Evolutionary conservation across 2,797 vertebrate species (phyloP), one percentile per base, ranked within the genome.

Genomic region (Macrochelys suwanniensis): DNA sequence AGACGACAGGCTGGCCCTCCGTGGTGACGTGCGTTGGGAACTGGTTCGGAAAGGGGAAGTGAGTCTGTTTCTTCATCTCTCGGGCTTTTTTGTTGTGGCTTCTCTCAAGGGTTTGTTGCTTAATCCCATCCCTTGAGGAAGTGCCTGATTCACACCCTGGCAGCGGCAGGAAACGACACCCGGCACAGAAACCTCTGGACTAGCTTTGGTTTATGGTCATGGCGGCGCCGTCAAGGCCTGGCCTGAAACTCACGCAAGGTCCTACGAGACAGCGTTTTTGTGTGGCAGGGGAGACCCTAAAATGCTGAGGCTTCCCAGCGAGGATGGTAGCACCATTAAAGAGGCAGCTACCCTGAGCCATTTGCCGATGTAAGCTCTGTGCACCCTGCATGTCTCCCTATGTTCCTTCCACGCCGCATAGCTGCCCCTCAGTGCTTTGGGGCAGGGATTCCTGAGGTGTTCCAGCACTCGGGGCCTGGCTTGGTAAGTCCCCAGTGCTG

Each of bases 11-110:
- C 11, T 99, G 99, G 99, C 99, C 99, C 0, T 98, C 99, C 0
- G 99, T 99, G 1, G 99, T 99, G 92, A 98, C 99, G 0, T 99
- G 99, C 0, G 98, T 99, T 0, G 99, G 99, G 47, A 99, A 99
- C 98, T 99, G 99, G 99, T 99, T 99, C 8, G 99, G 99, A 96
- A 99, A 99, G 97, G 99, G 99, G 97, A 99, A 99, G 99, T 99
- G 96, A 99, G 99, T 98, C 49, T 88, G 53, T 42, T 68, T 80
- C 86, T 49, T 50, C 57, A 51, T 37, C 6, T 16, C 7, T 17
- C 37, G 4, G 45, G 45, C 51, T 49, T n/a, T n/a, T 6, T 15
- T n/a, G 42, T 42, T 80, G 51, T 21, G 31, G 50, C 76, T 85
- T 8, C 80, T 79, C 77, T 78, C 50, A 56, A 89, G 12, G 15